Evolutionary conservation across 1,140 invertebrate species (phyloP), one percentile per base, ranked within the genome.

Genomic region (Musca domestica): DNA sequence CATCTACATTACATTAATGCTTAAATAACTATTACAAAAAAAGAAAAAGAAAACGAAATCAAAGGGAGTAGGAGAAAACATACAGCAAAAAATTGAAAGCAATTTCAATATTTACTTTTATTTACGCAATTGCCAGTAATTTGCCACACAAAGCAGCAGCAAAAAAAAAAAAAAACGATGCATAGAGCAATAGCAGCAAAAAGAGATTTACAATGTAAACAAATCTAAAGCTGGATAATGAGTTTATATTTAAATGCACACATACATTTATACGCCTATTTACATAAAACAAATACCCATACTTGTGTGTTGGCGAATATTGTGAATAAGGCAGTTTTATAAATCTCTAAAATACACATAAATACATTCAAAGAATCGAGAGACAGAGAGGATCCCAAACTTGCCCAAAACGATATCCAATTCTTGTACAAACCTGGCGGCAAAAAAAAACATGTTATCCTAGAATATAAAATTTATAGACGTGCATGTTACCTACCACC

Each of bases 121-220:
- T 56, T 56, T 56, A 56, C 52, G 52, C 52, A 56, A 56, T 56
- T 56, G 20, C 27, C 52, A 56, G 52, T 56, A 56, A 56, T 56
- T 56, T 56, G 15, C 52, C 12, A 56, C n/a, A 56, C 23, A 54
- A 54, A 25, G 12, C 19, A 20, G 4, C 12, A 20, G 12, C n/a
- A 51, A 20, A 9, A 25, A 25, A n/a, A n/a, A n/a, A n/a, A n/a
- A n/a, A 3, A 46, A 46, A 56, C n/a, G n/a, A 52, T 25, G 52
- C 52, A 14, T n/a, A 25, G 27, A 56, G 27, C 23, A 25, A n/a
- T n/a, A n/a, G n/a, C n/a, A 19, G 17, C 17, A 52, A 52, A 52
- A 20, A 9, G 19, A 52, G n/a, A n/a, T n/a, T n/a, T n/a, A n/a
- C n/a, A n/a, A n/a, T n/a, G n/a, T n/a, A n/a, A n/a, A n/a, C n/a